A percentile compares a stretch with the other conserved stretches of the same genome.
phyloP scores from a whole-genome alignment of 2,113 vertebrate species.

The Ia io region DNA sequence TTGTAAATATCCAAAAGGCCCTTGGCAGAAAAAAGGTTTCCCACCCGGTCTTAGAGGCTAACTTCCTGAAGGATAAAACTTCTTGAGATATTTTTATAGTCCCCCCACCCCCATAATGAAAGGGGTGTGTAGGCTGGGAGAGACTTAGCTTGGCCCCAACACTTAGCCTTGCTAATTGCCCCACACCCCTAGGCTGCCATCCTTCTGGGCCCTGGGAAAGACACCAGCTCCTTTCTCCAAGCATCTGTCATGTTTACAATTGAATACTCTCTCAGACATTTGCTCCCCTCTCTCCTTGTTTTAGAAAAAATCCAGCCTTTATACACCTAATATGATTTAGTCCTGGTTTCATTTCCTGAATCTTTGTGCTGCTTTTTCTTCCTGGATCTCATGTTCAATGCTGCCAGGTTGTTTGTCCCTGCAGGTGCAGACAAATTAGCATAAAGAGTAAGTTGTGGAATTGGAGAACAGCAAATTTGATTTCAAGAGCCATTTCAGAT shows the following conservation, averaged over 20 bases:
- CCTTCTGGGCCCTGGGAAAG: neutral
- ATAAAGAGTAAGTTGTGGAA: constrained; percentile 75
- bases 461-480: constrained; percentile 74
- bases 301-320: constrained; percentile 48
- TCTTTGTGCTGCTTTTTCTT: constrained; percentile 68
- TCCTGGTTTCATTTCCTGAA: constrained; percentile 72
- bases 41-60: neutral
- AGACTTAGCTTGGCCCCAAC: neutral
- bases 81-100: neutral
- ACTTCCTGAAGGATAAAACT: neutral
- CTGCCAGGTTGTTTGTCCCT: constrained; percentile 70
- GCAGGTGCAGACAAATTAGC: constrained; percentile 78
- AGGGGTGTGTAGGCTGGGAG: neutral
- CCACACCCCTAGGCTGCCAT: neutral
- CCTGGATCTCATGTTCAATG: constrained; percentile 67
- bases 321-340: constrained; percentile 64
- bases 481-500: constrained; percentile 76
- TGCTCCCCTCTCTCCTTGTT: neutral
- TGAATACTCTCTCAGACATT: neutral
- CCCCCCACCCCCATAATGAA: neutral
- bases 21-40: no score
- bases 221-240: neutral
- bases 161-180: no score
- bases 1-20: no score
- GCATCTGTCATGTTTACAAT: neutral